Evolutionary conservation across 2,797 vertebrate species (phyloP).

Genomic region (Meda fulgida): DNA sequence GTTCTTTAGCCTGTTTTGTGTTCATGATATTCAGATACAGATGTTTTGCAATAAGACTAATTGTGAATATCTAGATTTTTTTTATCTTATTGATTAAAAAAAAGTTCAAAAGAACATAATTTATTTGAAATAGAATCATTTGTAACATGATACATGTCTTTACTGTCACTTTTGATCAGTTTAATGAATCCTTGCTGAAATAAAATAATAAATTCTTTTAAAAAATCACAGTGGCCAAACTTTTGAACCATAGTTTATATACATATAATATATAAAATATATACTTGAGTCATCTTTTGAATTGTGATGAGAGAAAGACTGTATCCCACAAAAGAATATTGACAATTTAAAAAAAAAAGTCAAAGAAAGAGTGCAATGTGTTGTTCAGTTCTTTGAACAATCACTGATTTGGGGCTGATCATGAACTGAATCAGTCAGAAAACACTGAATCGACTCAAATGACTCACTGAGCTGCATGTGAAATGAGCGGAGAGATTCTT

Average conservation of each 20-base stretch:
- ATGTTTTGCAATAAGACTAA: too few relatives aligned
- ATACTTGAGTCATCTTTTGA: not conserved
- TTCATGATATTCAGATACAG: too few relatives aligned
- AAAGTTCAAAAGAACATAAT: too few relatives aligned
- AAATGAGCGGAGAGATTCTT: not conserved
- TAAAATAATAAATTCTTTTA: not conserved
- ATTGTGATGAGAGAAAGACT: not conserved
- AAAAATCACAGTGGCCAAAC: not conserved
- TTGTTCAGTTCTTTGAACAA: too few relatives aligned
- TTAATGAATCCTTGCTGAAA: not conserved
- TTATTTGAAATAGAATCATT: too few relatives aligned
- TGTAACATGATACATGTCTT: too few relatives aligned
- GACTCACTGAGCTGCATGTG: not conserved
- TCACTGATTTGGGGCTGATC: too few relatives aligned
- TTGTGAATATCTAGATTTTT: too few relatives aligned
- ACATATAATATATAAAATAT: not conserved
- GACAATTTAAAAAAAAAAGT: not conserved
- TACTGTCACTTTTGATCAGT: too few relatives aligned
- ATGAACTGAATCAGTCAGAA: not conserved
- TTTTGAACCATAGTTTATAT: not conserved
- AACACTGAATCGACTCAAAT: not conserved
- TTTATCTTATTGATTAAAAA: too few relatives aligned
- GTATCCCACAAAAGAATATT: not conserved
- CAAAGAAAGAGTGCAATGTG: not conserved
- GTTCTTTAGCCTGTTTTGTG: too few relatives aligned